Evolutionary conservation across 1,140 invertebrate species (phyloP).

Genomic region (Helicoverpa zea): DNA sequence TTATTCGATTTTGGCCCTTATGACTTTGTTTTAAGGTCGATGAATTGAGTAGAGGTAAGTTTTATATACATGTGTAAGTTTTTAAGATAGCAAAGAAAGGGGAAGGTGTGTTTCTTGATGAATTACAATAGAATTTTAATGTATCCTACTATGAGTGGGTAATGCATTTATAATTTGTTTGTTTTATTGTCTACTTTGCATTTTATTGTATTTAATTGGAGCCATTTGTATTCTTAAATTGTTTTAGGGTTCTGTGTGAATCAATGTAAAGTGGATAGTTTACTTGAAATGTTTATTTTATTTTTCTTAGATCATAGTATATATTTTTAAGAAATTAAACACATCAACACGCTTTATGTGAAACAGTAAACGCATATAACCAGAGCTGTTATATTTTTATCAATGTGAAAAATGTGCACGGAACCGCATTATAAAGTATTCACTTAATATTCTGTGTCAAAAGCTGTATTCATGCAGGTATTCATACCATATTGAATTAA

Average conservation of each 20-base stretch:
- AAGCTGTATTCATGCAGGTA: background rate
- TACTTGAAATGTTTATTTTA: too few species aligned
- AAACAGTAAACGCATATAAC: too few species aligned
- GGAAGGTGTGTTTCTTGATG: constrained; percentile 80
- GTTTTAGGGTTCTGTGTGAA: constrained; percentile 53
- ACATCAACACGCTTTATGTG: too few species aligned
- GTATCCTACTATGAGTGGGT: constrained; percentile 74
- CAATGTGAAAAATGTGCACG: background rate
- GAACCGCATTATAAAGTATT: background rate
- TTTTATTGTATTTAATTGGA: constrained; percentile 84
- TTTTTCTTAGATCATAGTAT: too few species aligned
- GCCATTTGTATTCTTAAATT: constrained; percentile 71
- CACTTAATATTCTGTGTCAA: background rate
- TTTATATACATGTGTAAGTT: constrained; percentile 50
- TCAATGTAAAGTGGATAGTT: background rate
- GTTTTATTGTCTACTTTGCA: constrained; percentile 82
- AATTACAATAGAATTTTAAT: constrained; percentile 85
- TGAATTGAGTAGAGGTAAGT: constrained; percentile 2
- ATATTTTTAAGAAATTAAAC: background rate
- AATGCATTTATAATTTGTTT: constrained; percentile 86
- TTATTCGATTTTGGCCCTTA: constrained; percentile 53
- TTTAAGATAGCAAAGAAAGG: constrained; percentile 71
- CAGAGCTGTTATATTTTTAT: background rate
- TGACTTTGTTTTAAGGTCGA: constrained; percentile 52
- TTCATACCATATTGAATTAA: background rate